Conservation (phyloP, 2,113 vertebrate species). For the Sapayoa aenigma region DNA sequence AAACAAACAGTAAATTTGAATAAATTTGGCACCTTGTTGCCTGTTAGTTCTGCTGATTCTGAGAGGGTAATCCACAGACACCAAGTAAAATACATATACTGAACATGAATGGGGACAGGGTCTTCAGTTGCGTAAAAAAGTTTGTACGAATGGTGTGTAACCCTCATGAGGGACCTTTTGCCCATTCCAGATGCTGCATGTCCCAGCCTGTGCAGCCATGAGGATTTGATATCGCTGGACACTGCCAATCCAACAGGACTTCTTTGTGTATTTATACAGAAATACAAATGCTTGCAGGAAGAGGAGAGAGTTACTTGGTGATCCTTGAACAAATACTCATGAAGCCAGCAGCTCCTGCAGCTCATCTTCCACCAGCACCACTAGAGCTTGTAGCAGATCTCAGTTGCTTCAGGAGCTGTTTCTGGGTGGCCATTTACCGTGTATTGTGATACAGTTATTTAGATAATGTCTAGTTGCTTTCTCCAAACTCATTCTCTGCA, state of each 20-base stretch:
- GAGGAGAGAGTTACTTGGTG: not conserved
- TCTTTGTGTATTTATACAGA: not conserved
- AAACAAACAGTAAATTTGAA: slow-evolving; percentile 29
- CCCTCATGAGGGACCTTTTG: not conserved
- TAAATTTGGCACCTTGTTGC: not conserved
- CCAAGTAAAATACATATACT: not conserved
- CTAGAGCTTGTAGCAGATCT: not conserved
- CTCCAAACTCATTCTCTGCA: not conserved
- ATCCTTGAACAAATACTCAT: slow-evolving; percentile 28
- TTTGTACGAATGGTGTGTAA: not conserved
- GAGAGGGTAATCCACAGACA: not conserved
- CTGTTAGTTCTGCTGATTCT: not conserved
- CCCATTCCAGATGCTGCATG: not conserved
- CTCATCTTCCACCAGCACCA: not conserved
- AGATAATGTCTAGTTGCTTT: not conserved
- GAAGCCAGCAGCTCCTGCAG: slow-evolving; percentile 4
- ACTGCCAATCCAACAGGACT: not conserved
- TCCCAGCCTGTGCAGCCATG: not conserved
- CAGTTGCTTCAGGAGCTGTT: too few species aligned
- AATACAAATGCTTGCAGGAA: not conserved
- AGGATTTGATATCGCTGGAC: not conserved
- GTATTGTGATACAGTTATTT: not conserved
- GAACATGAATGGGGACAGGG: not conserved
- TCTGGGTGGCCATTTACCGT: not conserved
- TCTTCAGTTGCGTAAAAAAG: not conserved